Evolutionary conservation across 2,113 vertebrate genomes (phyloP).

Genomic region (Heliornis fulica): DNA sequence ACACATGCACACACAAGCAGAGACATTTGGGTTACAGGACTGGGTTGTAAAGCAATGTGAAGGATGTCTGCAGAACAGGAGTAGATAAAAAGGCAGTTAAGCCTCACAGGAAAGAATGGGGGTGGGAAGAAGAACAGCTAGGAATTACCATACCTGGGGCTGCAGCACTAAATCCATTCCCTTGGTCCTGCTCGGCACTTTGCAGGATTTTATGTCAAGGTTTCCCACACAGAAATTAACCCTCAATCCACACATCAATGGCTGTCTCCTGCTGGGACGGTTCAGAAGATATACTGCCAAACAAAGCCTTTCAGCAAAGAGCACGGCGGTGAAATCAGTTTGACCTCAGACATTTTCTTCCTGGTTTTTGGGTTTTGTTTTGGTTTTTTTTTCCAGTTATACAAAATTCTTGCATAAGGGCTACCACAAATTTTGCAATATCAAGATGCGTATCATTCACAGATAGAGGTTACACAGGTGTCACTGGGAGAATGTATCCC

Average conservation of each 20-base stretch:
- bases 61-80: not conserved
- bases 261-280: not conserved
- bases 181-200: not conserved
- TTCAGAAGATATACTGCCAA: not conserved
- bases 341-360: not conserved
- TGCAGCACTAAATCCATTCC: not conserved
- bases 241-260: not conserved
- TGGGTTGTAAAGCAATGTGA: not conserved
- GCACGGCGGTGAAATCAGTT: accelerated
- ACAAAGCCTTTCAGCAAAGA: not conserved
- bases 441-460: not conserved
- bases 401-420: not conserved
- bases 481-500: slow-evolving; percentile 27
- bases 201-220: not conserved
- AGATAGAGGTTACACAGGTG: not conserved
- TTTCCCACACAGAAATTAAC: not conserved
- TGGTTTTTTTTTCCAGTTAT: not conserved
- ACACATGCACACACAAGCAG: not conserved
- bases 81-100: not conserved
- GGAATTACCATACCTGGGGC: not conserved
- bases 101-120: not conserved
- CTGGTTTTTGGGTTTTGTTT: no score
- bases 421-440: not conserved
- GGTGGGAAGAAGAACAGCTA: not conserved
- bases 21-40: not conserved